Evolutionary conservation across 23 tunicate genomes (phyloP).

Genomic region (Ascidia mentula): DNA sequence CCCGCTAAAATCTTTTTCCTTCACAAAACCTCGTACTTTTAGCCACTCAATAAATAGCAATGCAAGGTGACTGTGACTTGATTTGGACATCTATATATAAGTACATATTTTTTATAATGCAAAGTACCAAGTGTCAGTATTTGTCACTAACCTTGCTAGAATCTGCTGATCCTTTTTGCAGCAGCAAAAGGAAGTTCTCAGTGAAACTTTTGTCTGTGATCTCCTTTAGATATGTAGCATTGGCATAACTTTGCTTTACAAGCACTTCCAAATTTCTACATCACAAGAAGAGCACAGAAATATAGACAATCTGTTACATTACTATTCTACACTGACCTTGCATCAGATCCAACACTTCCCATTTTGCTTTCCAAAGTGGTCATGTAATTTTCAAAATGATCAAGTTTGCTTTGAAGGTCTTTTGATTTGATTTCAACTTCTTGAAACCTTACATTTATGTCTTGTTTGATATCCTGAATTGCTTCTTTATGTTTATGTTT

Average conservation of each 20-base stretch:
- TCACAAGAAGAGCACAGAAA: neutral
- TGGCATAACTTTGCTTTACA: slow-evolving; percentile 23
- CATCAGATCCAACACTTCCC: neutral
- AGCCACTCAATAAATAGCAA: slow-evolving; percentile 53
- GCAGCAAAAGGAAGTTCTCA: slow-evolving; percentile 48
- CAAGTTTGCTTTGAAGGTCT: neutral
- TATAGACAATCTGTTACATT: neutral
- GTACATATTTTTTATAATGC: neutral
- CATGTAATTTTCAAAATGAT: slow-evolving; percentile 10
- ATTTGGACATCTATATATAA: neutral
- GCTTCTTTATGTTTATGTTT: neutral
- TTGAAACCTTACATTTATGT: neutral
- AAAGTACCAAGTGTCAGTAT: neutral
- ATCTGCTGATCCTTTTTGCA: slow-evolving; percentile 20
- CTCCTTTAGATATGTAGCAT: slow-evolving; percentile 38
- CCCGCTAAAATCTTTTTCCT: slow-evolving; percentile 7
- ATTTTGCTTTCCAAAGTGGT: slow-evolving; percentile 1
- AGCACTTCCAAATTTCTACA: slow-evolving; percentile 32
- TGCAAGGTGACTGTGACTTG: slow-evolving; percentile 6
- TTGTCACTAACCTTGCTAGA: neutral
- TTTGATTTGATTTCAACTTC: neutral
- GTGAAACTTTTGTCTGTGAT: slow-evolving; percentile 40
- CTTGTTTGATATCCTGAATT: slow-evolving; percentile 1
- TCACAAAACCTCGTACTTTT: slow-evolving; percentile 45
- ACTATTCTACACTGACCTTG: neutral